phyloP scores from a whole-genome alignment of 2,888 invertebrate species.

The Coenonympha glycerion region DNA sequence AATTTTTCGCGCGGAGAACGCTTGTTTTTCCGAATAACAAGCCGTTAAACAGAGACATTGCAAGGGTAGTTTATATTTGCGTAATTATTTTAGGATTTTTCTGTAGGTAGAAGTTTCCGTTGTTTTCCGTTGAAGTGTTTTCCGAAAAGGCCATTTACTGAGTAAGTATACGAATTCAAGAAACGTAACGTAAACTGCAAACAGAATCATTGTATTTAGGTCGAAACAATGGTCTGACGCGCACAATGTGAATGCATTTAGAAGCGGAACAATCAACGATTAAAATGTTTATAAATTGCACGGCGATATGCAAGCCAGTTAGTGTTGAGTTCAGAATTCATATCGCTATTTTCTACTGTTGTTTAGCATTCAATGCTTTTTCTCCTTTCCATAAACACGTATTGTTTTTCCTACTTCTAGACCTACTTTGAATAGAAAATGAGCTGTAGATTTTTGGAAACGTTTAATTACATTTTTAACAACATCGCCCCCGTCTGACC shows the following conservation, averaged over 20 bases:
- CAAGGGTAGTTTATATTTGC: too few species aligned
- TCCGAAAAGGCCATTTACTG: not conserved
- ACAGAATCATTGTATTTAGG: constrained; percentile 16
- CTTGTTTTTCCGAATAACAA: too few species aligned
- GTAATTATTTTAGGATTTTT: too few species aligned
- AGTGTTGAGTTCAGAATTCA: too few species aligned
- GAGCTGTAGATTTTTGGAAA: constrained; percentile 12
- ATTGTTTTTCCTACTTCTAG: constrained; percentile 15
- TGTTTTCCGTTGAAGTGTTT: too few species aligned
- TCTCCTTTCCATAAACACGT: constrained; percentile 23
- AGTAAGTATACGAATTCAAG: not conserved
- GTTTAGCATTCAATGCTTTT: constrained; percentile 30
- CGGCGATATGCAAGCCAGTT: constrained; percentile 48
- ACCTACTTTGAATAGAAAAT: constrained; percentile 12
- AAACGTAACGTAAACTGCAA: constrained; percentile 25
- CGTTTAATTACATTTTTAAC: constrained; percentile 10
- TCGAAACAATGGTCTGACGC: constrained; percentile 58
- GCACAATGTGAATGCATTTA: constrained; percentile 47
- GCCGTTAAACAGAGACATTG: too few species aligned
- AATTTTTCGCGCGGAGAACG: too few species aligned
- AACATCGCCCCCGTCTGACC: not conserved
- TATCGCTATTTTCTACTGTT: constrained; percentile 40
- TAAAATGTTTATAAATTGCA: constrained; percentile 67
- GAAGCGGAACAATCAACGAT: constrained; percentile 63
- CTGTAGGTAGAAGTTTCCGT: too few species aligned